Conservation (phyloP, 2,797 vertebrate genomes). For the Otolemur crassicaudatus region DNA sequence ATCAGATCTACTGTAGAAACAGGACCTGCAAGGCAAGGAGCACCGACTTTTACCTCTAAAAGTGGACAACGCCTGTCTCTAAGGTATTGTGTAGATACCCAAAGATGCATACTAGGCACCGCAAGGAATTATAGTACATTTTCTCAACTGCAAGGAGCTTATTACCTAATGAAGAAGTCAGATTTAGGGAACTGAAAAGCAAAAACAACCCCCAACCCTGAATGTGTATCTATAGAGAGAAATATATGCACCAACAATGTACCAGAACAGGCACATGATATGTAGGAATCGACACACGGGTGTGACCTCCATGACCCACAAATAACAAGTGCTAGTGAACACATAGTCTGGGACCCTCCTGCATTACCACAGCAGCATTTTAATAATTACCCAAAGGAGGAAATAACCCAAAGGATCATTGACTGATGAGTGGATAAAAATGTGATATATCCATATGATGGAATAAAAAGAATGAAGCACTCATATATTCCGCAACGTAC, state of each 20-base stretch:
- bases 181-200: not conserved
- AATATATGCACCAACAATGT: not conserved
- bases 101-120: not conserved
- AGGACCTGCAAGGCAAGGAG: conserved; percentile 54
- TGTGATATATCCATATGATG: not conserved
- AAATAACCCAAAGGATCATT: not conserved
- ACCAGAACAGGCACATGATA: not conserved
- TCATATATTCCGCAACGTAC: not conserved
- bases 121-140: not conserved
- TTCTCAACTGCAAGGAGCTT: not conserved
- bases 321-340: not conserved
- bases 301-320: not conserved
- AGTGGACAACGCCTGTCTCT: not conserved
- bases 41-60: not conserved
- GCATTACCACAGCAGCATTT: not conserved
- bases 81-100: not conserved
- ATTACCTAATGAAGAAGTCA: not conserved
- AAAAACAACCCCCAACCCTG: not conserved
- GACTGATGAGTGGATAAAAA: not conserved
- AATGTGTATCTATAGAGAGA: not conserved
- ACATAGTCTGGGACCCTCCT: not conserved
- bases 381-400: not conserved
- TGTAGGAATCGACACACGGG: not conserved
- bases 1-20: not conserved
- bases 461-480: not conserved